phyloP scores from a whole-genome alignment of 2,797 vertebrate species.

The Galago senegalensis region DNA sequence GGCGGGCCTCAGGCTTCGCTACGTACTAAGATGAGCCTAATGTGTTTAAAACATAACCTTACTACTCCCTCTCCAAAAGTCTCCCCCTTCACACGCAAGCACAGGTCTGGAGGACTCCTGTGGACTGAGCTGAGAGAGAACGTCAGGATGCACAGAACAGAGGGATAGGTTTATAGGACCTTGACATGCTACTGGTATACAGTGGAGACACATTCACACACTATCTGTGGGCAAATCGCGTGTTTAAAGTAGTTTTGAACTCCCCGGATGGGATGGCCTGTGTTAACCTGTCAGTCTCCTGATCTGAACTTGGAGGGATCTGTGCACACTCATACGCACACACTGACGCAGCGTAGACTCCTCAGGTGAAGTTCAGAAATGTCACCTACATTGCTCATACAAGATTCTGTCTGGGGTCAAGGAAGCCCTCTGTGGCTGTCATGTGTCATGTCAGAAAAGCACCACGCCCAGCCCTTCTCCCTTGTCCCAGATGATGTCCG shows the following conservation, averaged over 20 bases:
- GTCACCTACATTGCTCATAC: not conserved
- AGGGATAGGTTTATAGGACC: not conserved
- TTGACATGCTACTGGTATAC: not conserved
- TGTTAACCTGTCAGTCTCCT: not conserved
- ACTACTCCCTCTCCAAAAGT: not conserved
- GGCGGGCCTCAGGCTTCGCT: not conserved
- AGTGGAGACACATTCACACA: not conserved
- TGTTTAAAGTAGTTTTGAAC: not conserved
- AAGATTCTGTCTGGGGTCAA: not conserved
- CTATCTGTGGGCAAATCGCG: not conserved
- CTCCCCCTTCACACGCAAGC: not conserved
- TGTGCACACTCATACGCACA: not conserved
- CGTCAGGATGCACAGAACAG: not conserved
- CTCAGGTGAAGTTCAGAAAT: not conserved
- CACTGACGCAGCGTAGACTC: not conserved
- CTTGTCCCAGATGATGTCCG: not conserved
- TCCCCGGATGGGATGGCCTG: no score
- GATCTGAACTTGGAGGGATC: not conserved
- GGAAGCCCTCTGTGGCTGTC: not conserved
- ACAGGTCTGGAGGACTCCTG: not conserved
- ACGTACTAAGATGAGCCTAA: not conserved
- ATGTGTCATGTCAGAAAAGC: not conserved
- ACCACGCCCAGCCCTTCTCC: not conserved
- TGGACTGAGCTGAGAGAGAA: not conserved
- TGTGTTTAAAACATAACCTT: not conserved